Percentiles rank a stretch among this genome's conserved stretches.
These are phyloP conservation scores for Tribolium freemani DNA, from an alignment of 2,888 invertebrate species.

Conservation along the genomic window DNA sequence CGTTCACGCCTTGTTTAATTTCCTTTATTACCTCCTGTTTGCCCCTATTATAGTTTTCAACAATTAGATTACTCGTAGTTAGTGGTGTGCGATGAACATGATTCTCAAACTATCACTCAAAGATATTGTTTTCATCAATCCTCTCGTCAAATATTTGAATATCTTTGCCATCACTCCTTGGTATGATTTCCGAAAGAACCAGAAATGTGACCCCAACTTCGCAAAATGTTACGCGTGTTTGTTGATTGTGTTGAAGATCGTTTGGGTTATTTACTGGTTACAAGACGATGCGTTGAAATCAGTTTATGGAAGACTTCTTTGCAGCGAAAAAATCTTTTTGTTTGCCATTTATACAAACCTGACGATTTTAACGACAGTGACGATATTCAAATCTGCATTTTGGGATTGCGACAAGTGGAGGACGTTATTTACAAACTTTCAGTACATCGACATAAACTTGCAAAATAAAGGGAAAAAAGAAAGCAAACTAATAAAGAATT, in stretches of 20 bases:
- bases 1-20: not conserved
- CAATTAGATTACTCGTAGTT: not conserved
- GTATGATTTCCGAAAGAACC: conserved; percentile 10
- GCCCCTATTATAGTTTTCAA: not conserved
- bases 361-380: not conserved
- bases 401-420: not conserved
- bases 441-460: not conserved
- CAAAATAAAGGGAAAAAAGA: not conserved
- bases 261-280: not conserved
- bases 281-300: not conserved
- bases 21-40: conserved; percentile 10
- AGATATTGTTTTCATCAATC: not conserved
- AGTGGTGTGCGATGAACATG: not conserved
- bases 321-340: not conserved
- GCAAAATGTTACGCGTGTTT: not conserved
- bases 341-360: not conserved
- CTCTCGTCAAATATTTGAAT: conserved; percentile 6
- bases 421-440: not conserved
- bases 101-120: not conserved
- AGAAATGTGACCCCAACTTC: not conserved
- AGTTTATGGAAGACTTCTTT: not conserved
- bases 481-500: not conserved
- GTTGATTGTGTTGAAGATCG: not conserved
- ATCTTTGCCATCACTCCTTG: conserved; percentile 14
- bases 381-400: not conserved